Evolutionary conservation across 2,888 invertebrate genomes (phyloP).

Genomic region (Ichneumoninae sp.): DNA sequence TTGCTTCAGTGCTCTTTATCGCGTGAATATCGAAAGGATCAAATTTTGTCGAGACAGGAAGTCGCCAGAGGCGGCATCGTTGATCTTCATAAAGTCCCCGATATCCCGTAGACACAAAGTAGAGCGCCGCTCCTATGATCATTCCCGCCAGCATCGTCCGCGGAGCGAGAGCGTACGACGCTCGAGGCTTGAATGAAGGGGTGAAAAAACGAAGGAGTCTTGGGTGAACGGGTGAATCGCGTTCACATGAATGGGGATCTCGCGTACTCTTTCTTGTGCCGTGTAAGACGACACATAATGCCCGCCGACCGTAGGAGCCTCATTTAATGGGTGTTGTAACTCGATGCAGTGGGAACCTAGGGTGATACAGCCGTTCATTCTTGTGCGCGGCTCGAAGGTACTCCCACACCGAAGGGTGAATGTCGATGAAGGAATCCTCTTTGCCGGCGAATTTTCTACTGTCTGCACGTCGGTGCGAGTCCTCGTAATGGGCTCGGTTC

Average conservation of each 20-base stretch:
- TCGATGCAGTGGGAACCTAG: conserved; percentile 83
- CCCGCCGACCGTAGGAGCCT: conserved; percentile 61
- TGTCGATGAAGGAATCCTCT: conserved; percentile 40
- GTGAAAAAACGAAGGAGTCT: conserved; percentile 53
- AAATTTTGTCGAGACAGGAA: conserved; percentile 53
- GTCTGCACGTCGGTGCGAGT: neutral
- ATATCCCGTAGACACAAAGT: conserved; percentile 54
- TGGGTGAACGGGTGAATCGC: conserved; percentile 73
- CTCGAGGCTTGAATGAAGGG: conserved; percentile 59
- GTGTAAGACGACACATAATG: conserved; percentile 75
- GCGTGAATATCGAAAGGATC: neutral
- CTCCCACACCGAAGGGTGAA: conserved; percentile 35
- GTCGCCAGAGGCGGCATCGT: conserved; percentile 60
- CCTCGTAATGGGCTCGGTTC: neutral
- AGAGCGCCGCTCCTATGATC: conserved; percentile 56
- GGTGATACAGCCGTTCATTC: conserved; percentile 76
- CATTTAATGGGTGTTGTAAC: conserved; percentile 77
- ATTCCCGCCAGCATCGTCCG: conserved; percentile 45
- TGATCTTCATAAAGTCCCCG: conserved; percentile 56
- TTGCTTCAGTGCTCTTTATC: neutral
- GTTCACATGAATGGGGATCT: conserved; percentile 77
- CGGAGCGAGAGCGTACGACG: conserved; percentile 27
- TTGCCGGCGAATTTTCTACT: conserved; percentile 5
- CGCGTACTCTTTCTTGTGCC: conserved; percentile 70
- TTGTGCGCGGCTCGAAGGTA: conserved; percentile 20